Evolutionary conservation across 2,797 vertebrate species (phyloP).

Genomic region (Pseudochirops corinnae): DNA sequence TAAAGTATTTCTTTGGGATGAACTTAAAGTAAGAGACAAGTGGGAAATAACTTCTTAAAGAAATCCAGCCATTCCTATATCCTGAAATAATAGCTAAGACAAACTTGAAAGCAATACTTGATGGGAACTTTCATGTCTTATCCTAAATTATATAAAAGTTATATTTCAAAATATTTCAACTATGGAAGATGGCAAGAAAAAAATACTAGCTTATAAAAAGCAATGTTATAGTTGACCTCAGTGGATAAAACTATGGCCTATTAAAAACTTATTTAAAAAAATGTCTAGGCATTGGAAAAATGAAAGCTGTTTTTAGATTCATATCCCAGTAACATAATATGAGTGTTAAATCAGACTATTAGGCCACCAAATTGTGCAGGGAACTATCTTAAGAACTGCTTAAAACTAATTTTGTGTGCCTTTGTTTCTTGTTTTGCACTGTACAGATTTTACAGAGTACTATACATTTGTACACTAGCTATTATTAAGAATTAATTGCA

Average conservation of each 20-base stretch:
- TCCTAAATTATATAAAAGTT: conserved; percentile 10
- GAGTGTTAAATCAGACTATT: conserved; percentile 23
- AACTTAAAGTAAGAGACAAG: conserved; percentile 39
- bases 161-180: background rate
- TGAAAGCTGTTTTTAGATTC: background rate
- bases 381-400: conserved; percentile 12
- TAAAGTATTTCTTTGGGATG: conserved; percentile 22
- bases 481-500: conserved; percentile 11
- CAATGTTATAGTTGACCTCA: background rate
- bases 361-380: conserved; percentile 3
- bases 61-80: background rate
- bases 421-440: conserved; percentile 42
- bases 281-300: background rate
- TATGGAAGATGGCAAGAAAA: conserved; percentile 19
- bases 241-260: background rate
- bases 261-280: background rate
- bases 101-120: background rate
- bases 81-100: conserved; percentile 38
- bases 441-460: background rate
- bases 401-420: background rate
- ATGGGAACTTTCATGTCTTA: conserved; percentile 14
- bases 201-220: conserved; percentile 33
- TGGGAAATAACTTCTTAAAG: conserved; percentile 27
- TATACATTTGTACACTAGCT: conserved; percentile 16
- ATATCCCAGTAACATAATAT: conserved; percentile 1